Base-by-base conservation (phyloP, 1,140 invertebrate genomes). In the Tetragonula clypearis region DNA sequence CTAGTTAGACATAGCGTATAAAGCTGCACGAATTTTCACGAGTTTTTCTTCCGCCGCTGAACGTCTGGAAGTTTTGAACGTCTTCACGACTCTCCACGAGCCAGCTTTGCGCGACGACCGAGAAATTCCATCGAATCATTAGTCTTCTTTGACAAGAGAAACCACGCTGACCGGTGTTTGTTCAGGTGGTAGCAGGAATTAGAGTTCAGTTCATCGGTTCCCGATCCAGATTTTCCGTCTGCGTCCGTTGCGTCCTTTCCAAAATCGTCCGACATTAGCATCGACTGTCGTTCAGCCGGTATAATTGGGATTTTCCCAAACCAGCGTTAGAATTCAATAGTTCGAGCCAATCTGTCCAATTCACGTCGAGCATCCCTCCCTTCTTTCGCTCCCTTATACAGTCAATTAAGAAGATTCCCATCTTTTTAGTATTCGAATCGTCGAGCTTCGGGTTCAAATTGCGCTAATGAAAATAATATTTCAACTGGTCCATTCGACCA, bases 101-200 rank as follows among this genome's bases (percentile, higher is more conserved):
- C 17, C 14, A 74, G 60, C 76, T 82, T 83, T 58, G 53, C 58
- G 19, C 55, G 41, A 49, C 30, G 21, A 74, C 56, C 76, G 23
- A 81, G 77, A 30, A 49, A 89, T 85, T 79, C 81, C 62, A 19
- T 65, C 35, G 55, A 86, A 76, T 89, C 85, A 86, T 88, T 89
- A 86, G 68, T 89, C 74, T 87, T 65, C 74, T 82, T 84, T 78
- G 88, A 82, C 88, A 72, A 73, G 58, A n/a, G 81, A 73, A 49
- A 21, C 68, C n/a, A 49, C 65, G 72, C n/a, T 62, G 65, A 21
- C 35, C 74, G 65, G 56, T 90, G 86, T 90, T 90, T 90, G 82
- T 84, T 90, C 86, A 90, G 86, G 81, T 89, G 86, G 26, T 71
- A 56, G 17, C 53, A 14, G 53, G 84, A 86, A 90, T 90, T 90